Base-by-base conservation (phyloP, 2,797 vertebrate species). In the Myiotriccus ornatus region DNA sequence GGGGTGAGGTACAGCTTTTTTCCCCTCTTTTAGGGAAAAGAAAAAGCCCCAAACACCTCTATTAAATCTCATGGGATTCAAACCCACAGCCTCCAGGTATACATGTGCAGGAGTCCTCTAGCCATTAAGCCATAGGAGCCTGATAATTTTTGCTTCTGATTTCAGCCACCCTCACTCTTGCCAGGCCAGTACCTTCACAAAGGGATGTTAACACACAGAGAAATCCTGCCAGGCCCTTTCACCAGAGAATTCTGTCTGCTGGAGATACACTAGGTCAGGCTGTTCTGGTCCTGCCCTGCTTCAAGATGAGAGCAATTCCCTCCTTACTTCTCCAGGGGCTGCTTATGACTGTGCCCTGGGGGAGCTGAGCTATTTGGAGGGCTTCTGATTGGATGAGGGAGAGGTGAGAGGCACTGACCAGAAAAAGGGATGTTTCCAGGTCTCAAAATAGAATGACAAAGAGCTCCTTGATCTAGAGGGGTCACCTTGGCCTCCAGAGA, bases 291-390 rank as follows among this genome's bases (percentile, higher is more conserved):
- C 55, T 73, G 22, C 23, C 18, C 49, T 88, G 21, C 41, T 30
- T 73, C 65, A 59, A 62, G 46, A 20, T 34, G 53, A 75, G 34
- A 68, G 57, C 4, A 65, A 35, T 65, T 90, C 37, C 35, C 30
- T 57, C 25, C 41, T 84, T 10, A 5, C 35, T 75, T 88, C 32
- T 22, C 14, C 22, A 49, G 41, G 7, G 18, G 34, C 25, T 15
- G 41, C 28, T 74, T 24, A 19, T 0, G 2, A 14, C 35, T n/a
- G 7, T 2, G 1, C 8, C 12, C 21, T 8, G 27, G 7, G 14
- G 9, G 30, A 52, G 41, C 14, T 46, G 43, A 68, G 34, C 27
- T 57, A 6, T 4, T 53, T 39, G 20, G 16, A n/a, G 34, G n/a
- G 22, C 13, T 85, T 85, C 20, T 8, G 1, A 21, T 5, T 62